Evolutionary conservation across 2,888 invertebrate genomes (phyloP), one percentile per base, ranked within the genome.

Genomic region (Nineta flava): DNA sequence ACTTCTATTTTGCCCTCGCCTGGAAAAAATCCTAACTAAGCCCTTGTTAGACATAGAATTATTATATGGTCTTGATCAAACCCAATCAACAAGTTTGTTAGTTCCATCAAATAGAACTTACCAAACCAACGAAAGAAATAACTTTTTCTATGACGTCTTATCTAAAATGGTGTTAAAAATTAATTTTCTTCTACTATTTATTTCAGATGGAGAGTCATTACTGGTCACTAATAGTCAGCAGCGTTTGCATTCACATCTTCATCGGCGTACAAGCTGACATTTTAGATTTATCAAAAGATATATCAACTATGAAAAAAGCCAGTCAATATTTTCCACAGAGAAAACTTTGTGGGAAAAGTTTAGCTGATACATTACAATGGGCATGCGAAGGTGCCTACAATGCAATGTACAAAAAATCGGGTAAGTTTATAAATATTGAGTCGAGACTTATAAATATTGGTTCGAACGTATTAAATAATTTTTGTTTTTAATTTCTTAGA

Each of bases 341-440:
- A 9, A 61, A 61, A 50, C 67, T 65, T 54, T 69, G 69, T 53
- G 69, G 69, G 45, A 57, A 56, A 48, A 55, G 59, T 48, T 58
- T 69, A 19, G 60, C 68, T 7, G 61, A 61, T 51, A 59, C 62
- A 6, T 56, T 69, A 17, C 60, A 61, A 48, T 52, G 60, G n/a
- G 54, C 68, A 19, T 69, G 69, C 54, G 57, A 61, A 42, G 65
- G 68, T 17, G 55, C 57, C 26, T 69, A 66, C 55, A 64, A 66
- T 53, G 52, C 60, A 6, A 62, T 45, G 45, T 49, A 35, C 17
- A 45, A 48, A 41, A 48, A 48, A 41, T 48, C 48, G 26, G 48
- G 48, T 48, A 40, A 38, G n/a, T 13, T 15, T 9, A 42, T 9
- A 12, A 13, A 42, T 42, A 2, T 26, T 26, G 7, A 26, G n/a